Evolutionary conservation across 2,113 vertebrate species (phyloP).

Genomic region (Pseudolaguvia tuberculata): DNA sequence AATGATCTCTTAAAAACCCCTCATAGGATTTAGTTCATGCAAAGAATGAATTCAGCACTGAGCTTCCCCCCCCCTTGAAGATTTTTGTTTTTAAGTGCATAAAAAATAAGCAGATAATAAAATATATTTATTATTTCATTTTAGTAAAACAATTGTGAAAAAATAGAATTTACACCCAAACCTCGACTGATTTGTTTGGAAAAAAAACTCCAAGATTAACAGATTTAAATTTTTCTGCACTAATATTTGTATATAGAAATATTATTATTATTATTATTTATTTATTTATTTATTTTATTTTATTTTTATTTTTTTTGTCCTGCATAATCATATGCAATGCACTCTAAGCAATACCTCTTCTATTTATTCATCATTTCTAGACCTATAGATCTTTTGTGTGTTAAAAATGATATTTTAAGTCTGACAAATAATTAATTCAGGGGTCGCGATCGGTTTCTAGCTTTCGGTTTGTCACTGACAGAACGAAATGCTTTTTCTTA

Average conservation of each 20-base stretch:
- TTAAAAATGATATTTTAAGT: neutral
- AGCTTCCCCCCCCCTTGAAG: neutral
- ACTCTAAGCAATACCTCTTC: neutral
- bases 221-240: too few species aligned
- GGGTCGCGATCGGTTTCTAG: neutral
- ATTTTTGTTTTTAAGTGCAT: neutral
- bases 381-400: neutral
- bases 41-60: neutral
- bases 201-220: neutral
- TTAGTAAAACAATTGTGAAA: neutral
- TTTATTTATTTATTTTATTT: too few species aligned
- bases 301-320: neutral
- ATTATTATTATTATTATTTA: too few species aligned
- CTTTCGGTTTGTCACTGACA: conserved; percentile 3
- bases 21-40: neutral
- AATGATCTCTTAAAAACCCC: neutral
- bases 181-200: neutral
- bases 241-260: too few species aligned
- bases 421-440: conserved; percentile 11
- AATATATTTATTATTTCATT: neutral
- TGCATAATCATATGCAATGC: neutral
- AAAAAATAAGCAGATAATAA: neutral
- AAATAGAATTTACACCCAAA: neutral
- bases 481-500: conserved; percentile 94
- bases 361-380: too few species aligned